Conservation (phyloP, 2,888 invertebrate species). For the Perdita meconis region DNA sequence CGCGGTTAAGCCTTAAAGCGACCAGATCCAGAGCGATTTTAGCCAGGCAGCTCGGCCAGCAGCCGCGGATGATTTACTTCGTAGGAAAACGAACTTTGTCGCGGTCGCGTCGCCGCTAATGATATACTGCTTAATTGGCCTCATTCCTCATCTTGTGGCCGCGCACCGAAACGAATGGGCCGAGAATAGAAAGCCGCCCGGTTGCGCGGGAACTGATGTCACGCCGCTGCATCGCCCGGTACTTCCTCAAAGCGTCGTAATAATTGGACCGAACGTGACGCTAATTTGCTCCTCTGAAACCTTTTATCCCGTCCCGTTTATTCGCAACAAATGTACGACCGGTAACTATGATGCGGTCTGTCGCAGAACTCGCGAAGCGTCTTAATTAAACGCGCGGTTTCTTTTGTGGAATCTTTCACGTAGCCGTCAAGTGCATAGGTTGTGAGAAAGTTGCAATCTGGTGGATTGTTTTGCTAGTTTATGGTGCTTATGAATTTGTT, state of each 20-base stretch:
- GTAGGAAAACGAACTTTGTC: slow-evolving; percentile 78
- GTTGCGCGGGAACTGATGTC: slow-evolving; percentile 25
- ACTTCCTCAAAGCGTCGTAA: slow-evolving; percentile 53
- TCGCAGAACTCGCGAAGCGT: not conserved
- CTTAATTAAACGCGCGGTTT: slow-evolving; percentile 36
- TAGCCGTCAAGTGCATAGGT: not conserved
- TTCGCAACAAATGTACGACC: slow-evolving; percentile 51
- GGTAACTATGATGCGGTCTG: slow-evolving; percentile 28
- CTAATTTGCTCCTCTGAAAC: slow-evolving; percentile 46
- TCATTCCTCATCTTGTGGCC: slow-evolving; percentile 78
- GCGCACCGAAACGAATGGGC: slow-evolving; percentile 65
- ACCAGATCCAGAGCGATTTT: slow-evolving; percentile 29
- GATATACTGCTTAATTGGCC: slow-evolving; percentile 83
- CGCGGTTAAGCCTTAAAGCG: not conserved
- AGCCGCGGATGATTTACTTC: slow-evolving; percentile 78
- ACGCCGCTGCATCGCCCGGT: not conserved
- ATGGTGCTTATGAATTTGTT: too few species aligned
- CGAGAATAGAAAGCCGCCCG: slow-evolving; percentile 74
- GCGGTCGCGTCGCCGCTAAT: slow-evolving; percentile 77
- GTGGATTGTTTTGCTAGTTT: too few species aligned
- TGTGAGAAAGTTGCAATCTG: too few species aligned
- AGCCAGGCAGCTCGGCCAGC: slow-evolving; percentile 56
- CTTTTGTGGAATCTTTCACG: not conserved
- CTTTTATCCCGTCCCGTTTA: slow-evolving; percentile 19
- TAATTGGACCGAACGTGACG: slow-evolving; percentile 47